Evolutionary conservation across 2,888 invertebrate species (phyloP).

Genomic region (Arctia plantaginis): DNA sequence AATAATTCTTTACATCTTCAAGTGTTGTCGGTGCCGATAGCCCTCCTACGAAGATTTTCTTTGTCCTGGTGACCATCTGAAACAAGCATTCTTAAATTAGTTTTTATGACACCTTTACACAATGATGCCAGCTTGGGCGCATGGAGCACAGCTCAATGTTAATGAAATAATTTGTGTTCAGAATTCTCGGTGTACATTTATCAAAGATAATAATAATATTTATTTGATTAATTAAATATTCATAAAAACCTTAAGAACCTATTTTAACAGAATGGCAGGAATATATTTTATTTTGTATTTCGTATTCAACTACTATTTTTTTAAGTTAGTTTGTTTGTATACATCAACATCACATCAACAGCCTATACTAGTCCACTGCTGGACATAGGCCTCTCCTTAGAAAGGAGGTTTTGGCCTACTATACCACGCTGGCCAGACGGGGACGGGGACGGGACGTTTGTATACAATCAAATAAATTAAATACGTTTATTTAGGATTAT

Average conservation of each 20-base stretch:
- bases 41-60: slow-evolving; percentile 99
- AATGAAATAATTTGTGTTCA: slow-evolving; percentile 86
- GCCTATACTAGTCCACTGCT: too few species aligned
- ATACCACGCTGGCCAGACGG: too few species aligned
- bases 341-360: too few species aligned
- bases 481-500: too few species aligned
- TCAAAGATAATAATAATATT: slow-evolving; percentile 71
- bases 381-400: too few species aligned
- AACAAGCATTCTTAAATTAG: slow-evolving; percentile 69
- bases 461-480: too few species aligned
- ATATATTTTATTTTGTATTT: too few species aligned
- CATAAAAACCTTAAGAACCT: slow-evolving; percentile 42
- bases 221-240: slow-evolving; percentile 59
- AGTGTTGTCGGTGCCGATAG: slow-evolving; percentile 99
- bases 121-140: slow-evolving; percentile 80
- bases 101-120: slow-evolving; percentile 83
- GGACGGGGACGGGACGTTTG: too few species aligned
- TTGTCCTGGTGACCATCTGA: slow-evolving; percentile 99
- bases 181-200: slow-evolving; percentile 80
- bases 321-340: too few species aligned
- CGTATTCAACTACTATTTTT: too few species aligned
- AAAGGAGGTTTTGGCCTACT: too few species aligned
- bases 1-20: slow-evolving; percentile 99
- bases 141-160: slow-evolving; percentile 84
- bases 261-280: not conserved